These are phyloP conservation scores for Apamea anceps DNA, from an alignment of 2,888 invertebrate genomes.

Conservation along the genomic window DNA sequence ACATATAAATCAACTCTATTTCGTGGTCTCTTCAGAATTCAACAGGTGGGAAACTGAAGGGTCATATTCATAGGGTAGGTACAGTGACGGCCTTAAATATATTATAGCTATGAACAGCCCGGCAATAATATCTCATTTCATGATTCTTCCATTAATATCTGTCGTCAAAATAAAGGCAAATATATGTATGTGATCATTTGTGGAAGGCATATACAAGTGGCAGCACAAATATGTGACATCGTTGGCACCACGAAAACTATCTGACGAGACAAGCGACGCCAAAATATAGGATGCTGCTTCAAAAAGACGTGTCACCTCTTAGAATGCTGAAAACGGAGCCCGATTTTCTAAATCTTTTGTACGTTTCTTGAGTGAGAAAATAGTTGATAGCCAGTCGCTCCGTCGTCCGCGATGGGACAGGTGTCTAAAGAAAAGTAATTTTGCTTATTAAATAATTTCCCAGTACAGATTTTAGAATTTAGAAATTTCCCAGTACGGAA, in stretches of 20 bases:
- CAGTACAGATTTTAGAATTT: no score
- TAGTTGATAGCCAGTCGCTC: no score
- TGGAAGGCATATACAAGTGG: no score
- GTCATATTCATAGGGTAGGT: neutral
- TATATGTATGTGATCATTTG: no score
- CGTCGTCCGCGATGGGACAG: no score
- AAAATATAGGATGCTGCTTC: no score
- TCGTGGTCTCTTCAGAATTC: neutral
- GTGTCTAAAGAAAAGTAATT: neutral
- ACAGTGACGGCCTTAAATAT: neutral
- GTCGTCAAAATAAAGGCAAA: neutral
- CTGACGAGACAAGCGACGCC: no score
- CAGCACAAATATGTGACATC: no score
- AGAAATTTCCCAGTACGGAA: neutral
- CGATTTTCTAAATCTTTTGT: no score
- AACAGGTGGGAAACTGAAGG: constrained; percentile 18
- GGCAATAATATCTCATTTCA: constrained; percentile 1
- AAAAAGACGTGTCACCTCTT: neutral
- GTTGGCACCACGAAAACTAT: no score
- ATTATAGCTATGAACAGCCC: neutral
- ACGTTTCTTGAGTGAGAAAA: no score
- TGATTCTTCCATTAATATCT: neutral
- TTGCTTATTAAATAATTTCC: neutral
- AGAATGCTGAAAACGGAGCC: no score
- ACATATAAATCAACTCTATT: constrained; percentile 43